Evolutionary conservation across 2,797 vertebrate species (phyloP), one percentile per base, ranked within the genome.

Genomic region (Hyperoplus immaculatus): DNA sequence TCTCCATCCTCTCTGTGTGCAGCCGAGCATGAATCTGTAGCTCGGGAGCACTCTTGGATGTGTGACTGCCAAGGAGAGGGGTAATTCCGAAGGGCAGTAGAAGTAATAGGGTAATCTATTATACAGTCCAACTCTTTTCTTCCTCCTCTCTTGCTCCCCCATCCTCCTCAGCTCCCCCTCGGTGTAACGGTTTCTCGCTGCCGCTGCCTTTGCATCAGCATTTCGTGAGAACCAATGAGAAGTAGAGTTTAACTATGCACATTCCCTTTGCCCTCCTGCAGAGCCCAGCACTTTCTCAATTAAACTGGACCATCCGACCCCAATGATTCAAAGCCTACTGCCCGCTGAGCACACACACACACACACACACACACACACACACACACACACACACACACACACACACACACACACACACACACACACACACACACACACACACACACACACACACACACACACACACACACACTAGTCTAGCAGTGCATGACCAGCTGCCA

Each of bases 81-180:
- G 87, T 85, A 86, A 92, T 90, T 90, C 87, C 77, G 82, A 95
- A 94, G 93, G 93, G 91, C 92, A 94, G 91, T 80, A 80, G 86
- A 88, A 88, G 93, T 95, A 95, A 95, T 94, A 93, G 94, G 93
- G 92, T 95, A 92, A 95, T 95, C 93, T 95, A 93, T 96, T 95
- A 95, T 90, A 94, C 89, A 87, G 88, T 77, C 86, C 83, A 80
- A 86, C 80, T 89, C 90, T 90, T 87, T 86, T 90, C 72, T 74
- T 72, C 84, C 75, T 71, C 84, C 79, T 64, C 69, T 53, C 69
- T 42, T 60, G 46, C 61, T 38, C 77, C 45, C 75, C 50, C 60
- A 39, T 43, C 60, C n/a, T 41, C 63, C 61, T 46, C 42, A 55
- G 60, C 21, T 21, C 45, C 43, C 69, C 10, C 71, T 67, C 75